phyloP scores from a whole-genome alignment of 2,113 vertebrate genomes.

The Lophura nycthemera region DNA sequence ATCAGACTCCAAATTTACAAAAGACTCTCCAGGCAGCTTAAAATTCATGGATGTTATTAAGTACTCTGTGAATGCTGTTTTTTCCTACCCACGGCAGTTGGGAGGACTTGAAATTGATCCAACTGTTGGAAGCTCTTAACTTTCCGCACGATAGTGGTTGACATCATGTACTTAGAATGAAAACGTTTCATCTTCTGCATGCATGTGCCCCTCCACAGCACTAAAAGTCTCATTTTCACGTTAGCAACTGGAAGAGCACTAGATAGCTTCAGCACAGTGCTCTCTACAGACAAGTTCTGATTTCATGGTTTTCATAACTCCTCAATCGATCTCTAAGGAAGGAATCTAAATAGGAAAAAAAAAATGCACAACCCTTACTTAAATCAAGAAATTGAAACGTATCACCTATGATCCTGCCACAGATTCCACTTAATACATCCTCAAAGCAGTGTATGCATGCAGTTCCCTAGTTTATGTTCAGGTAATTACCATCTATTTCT shows the following conservation, averaged over 20 bases:
- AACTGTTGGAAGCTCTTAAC: not conserved
- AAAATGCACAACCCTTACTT: not conserved
- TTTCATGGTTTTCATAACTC: not conserved
- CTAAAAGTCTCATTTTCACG: not conserved
- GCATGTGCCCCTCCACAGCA: not conserved
- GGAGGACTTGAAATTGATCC: not conserved
- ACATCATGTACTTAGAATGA: not conserved
- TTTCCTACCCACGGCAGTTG: not conserved
- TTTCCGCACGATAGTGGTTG: not conserved
- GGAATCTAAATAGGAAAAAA: not conserved
- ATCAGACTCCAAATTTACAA: not conserved
- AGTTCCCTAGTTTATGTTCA: conserved; percentile 5
- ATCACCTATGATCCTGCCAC: not conserved
- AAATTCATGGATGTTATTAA: not conserved
- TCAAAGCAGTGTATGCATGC: not conserved
- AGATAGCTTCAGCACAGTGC: not conserved
- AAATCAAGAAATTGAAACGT: not conserved
- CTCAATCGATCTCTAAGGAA: not conserved
- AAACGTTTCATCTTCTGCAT: not conserved
- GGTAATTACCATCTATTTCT: conserved; percentile 16
- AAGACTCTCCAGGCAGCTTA: not conserved
- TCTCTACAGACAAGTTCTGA: not conserved
- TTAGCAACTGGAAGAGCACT: not conserved
- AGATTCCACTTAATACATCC: not conserved
- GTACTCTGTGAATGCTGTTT: not conserved